Percentiles rank a stretch among this genome's conserved stretches.
These are phyloP conservation scores for Hoplias malabaricus DNA, from an alignment of 2,113 vertebrate species.

Conservation along the genomic window DNA sequence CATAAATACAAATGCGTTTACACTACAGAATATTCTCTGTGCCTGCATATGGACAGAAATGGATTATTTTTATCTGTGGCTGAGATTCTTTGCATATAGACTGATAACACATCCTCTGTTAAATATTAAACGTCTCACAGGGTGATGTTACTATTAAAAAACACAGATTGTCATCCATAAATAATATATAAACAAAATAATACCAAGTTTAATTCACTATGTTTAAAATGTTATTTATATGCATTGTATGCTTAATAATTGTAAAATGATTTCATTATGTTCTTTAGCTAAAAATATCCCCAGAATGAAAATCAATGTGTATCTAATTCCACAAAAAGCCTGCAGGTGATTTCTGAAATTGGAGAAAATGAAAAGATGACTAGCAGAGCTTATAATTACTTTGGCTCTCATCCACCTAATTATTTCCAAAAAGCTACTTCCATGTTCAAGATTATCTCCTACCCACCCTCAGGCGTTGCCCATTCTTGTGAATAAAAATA, in stretches of 20 bases:
- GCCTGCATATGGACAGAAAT: not conserved
- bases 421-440: conserved; percentile 20
- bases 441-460: conserved; percentile 21
- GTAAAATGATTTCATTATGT: not conserved
- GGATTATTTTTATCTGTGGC: not conserved
- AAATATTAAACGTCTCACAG: not conserved
- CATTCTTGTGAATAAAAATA: conserved; percentile 7
- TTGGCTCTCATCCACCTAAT: conserved; percentile 30
- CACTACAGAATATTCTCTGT: too few relatives aligned
- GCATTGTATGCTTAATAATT: not conserved
- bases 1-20: too few relatives aligned
- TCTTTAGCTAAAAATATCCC: not conserved
- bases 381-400: conserved; percentile 26
- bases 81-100: not conserved
- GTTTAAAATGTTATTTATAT: not conserved
- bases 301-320: not conserved
- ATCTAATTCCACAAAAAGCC: not conserved
- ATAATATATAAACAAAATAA: too few relatives aligned
- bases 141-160: too few relatives aligned
- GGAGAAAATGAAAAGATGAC: conserved; percentile 18
- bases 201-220: not conserved
- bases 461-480: not conserved
- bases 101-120: not conserved
- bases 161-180: not conserved
- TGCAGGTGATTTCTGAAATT: conserved; percentile 12